phyloP scores from a whole-genome alignment of 1,140 invertebrate genomes.

The Drosophila littoralis region DNA sequence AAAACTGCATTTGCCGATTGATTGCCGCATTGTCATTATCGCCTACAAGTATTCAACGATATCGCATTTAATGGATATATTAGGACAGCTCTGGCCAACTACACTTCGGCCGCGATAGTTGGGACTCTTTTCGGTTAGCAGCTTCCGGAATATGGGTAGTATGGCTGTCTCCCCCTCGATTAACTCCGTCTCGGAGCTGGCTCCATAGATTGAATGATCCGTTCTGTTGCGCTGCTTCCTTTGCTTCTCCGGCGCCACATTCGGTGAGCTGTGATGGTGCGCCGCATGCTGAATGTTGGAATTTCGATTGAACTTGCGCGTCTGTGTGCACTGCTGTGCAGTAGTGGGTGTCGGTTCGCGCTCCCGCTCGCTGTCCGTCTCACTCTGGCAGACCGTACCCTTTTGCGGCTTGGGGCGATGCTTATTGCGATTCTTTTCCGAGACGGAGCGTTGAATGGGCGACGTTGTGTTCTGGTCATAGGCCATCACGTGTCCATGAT shows the following conservation, averaged over 20 bases:
- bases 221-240: conserved; percentile 76
- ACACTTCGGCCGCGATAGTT: conserved; percentile 80
- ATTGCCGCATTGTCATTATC: conserved; percentile 13
- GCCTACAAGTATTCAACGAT: conserved; percentile 96
- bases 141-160: conserved; percentile 95
- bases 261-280: conserved; percentile 83
- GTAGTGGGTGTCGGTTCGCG: conserved; percentile 73
- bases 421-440: conserved; percentile 86
- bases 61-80: conserved; percentile 97
- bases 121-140: conserved; percentile 90
- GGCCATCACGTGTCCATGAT: conserved; percentile 75
- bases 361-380: conserved; percentile 85
- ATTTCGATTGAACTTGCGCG: conserved; percentile 72
- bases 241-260: conserved; percentile 82
- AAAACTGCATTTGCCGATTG: conserved; percentile 31
- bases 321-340: conserved; percentile 64
- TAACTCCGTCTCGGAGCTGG: conserved; percentile 93
- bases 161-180: conserved; percentile 91
- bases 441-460: conserved; percentile 87
- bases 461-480: conserved; percentile 82
- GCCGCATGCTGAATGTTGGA: conserved; percentile 80
- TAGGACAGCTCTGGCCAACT: conserved; percentile 93
- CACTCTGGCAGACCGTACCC: conserved; percentile 85
- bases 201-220: conserved; percentile 88
- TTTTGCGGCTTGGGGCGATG: conserved; percentile 85